Base-by-base conservation (phyloP, 2,113 vertebrate genomes). In the Tretioscincus oriximinensis region DNA sequence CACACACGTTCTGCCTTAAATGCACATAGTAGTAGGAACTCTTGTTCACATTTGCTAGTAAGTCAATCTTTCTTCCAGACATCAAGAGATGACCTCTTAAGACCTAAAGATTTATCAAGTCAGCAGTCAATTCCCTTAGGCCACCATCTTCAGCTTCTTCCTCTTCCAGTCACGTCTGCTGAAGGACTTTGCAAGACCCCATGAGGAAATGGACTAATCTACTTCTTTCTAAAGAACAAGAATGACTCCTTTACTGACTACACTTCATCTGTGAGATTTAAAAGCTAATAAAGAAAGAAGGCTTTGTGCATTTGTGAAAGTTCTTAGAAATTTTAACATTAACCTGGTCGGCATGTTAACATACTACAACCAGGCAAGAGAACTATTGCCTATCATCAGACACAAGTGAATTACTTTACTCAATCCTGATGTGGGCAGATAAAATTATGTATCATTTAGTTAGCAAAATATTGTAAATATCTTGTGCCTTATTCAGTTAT, bases 31-130 rank as follows among this genome's bases (percentile, higher is more conserved):
- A 84, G 76, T 89, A 89, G 85, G 86, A 83, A 85, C 80, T 83
- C 86, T 84, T 87, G 81, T 88, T 94, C 86, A 76, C 92, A 91
- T 95, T 93, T 93, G 82, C 90, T 92, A 89, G 87, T 81, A 88
- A 95, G 91, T 94, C 94, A 92, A 93, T 95, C 93, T 94, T 93
- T 94, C 92, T 95, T 93, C 87, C 86, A 91, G 90, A 93, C 93
- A 95, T 94, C 90, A 94, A 94, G 91, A 86, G 89, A 84, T 94
- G 95, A 95, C 95, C 94, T 95, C 93, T 94, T 73, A 81, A 92
- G 93, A 94, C 94, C 94, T 89, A 91, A 92, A 94, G 93, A 95
- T 95, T 95, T 94, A 95, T 95, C 94, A 95, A 95, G 94, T 93
- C 95, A 94, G 93, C 94, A 92, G 85, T 94, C 92, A 91, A 93